Conservation (phyloP, 1,140 invertebrate species). For the Bombus picipes region DNA sequence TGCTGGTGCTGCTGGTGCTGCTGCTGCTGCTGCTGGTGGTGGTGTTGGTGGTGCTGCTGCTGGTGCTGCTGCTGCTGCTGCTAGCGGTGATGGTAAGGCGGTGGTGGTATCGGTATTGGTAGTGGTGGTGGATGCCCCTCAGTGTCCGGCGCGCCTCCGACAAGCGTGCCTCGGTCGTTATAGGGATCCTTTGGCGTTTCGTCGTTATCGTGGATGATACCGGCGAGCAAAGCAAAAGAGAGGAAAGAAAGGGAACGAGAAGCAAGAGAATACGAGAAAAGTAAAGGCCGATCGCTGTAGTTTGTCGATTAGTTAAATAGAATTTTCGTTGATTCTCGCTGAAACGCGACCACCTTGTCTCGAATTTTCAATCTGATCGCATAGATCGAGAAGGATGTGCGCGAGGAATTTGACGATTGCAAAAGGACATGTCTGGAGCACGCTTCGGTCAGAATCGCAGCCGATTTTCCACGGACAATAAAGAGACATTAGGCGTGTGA, state of each 20-base stretch:
- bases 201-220: conserved; percentile 60
- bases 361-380: neutral
- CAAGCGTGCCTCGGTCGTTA: conserved; percentile 80
- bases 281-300: neutral
- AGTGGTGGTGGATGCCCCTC: conserved; percentile 80
- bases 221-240: conserved; percentile 20
- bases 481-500: neutral
- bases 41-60: conserved; percentile 13
- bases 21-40: conserved; percentile 17
- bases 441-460: neutral
- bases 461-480: neutral
- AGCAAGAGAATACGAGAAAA: neutral
- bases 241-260: neutral
- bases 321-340: neutral
- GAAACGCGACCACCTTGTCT: neutral
- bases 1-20: conserved; percentile 22
- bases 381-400: conserved; percentile 13
- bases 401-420: neutral
- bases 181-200: conserved; percentile 58
- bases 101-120: conserved; percentile 62
- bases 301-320: neutral
- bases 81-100: conserved; percentile 53
- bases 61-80: conserved; percentile 30
- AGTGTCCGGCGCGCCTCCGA: conserved; percentile 82
- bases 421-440: neutral